These are phyloP conservation scores for Ditylenchus weischeri DNA, from an alignment of 2,888 invertebrate species.

Conservation along the genomic window DNA sequence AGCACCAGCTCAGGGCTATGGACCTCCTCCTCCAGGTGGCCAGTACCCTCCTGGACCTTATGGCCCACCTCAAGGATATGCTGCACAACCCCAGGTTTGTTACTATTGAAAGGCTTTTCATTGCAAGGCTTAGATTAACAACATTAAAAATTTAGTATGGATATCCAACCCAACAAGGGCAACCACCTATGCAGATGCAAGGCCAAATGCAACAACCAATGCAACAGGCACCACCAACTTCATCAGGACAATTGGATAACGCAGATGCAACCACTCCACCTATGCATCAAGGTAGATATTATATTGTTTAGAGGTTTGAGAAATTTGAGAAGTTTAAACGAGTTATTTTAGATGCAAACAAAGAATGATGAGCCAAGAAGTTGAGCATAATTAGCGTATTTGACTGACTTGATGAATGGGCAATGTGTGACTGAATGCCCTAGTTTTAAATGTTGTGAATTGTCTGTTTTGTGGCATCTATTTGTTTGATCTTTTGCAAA, in stretches of 20 bases:
- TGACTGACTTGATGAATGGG: too few relatives aligned
- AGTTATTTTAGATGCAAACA: conserved; percentile 1
- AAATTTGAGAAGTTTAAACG: not conserved
- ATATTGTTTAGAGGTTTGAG: not conserved
- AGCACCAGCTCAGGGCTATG: conserved; percentile 14
- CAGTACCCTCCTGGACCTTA: conserved; percentile 5
- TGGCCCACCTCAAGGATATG: conserved; percentile 20
- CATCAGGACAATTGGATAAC: not conserved
- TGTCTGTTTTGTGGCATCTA: too few relatives aligned
- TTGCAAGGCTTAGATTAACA: not conserved
- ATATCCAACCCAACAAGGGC: conserved; percentile 25
- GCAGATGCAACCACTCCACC: conserved; percentile 14
- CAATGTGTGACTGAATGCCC: too few relatives aligned
- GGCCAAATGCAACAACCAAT: conserved; percentile 8
- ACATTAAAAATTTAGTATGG: conserved; percentile 15
- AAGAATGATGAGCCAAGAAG: conserved; percentile 1
- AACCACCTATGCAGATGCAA: conserved; percentile 9
- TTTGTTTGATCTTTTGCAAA: too few relatives aligned
- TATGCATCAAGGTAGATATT: not conserved
- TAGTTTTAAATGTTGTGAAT: too few relatives aligned
- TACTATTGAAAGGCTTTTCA: not conserved
- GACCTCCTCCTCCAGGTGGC: conserved; percentile 20
- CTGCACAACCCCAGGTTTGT: conserved; percentile 10
- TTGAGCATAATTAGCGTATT: too few relatives aligned
- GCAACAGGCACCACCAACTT: conserved; percentile 1